Conservation (phyloP, 2,113 vertebrate genomes). For the Tupaia chinensis region DNA sequence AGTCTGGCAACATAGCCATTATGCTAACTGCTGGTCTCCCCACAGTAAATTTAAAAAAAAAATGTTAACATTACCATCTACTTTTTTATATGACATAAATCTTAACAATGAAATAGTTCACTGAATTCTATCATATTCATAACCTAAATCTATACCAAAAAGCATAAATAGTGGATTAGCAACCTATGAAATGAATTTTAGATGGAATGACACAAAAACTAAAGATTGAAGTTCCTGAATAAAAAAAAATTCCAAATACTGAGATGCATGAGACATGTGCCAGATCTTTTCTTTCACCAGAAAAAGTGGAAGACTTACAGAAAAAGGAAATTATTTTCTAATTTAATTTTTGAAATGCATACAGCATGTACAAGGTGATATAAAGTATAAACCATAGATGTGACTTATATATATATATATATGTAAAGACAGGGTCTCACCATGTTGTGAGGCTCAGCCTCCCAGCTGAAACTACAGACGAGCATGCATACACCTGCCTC, state of each 20-base stretch:
- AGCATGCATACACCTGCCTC: too few relatives aligned
- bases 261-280: neutral
- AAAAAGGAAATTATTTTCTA: slow-evolving; percentile 46
- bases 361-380: slow-evolving; percentile 38
- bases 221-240: slow-evolving; percentile 42
- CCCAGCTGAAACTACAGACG: too few relatives aligned
- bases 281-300: slow-evolving; percentile 16
- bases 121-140: slow-evolving; percentile 17
- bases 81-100: slow-evolving; percentile 7
- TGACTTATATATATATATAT: too few relatives aligned
- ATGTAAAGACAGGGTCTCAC: too few relatives aligned
- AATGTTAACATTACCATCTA: neutral
- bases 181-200: slow-evolving; percentile 51
- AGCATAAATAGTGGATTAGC: slow-evolving; percentile 29
- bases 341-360: slow-evolving; percentile 55
- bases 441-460: too few relatives aligned
- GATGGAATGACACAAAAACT: slow-evolving; percentile 8
- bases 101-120: slow-evolving; percentile 17
- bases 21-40: too few relatives aligned
- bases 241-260: slow-evolving; percentile 37
- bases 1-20: too few relatives aligned
- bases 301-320: slow-evolving; percentile 26
- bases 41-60: too few relatives aligned
- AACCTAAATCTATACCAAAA: neutral
- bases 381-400: neutral